Conservation (phyloP, 2,888 invertebrate species). For the Ernsta delagoae region DNA sequence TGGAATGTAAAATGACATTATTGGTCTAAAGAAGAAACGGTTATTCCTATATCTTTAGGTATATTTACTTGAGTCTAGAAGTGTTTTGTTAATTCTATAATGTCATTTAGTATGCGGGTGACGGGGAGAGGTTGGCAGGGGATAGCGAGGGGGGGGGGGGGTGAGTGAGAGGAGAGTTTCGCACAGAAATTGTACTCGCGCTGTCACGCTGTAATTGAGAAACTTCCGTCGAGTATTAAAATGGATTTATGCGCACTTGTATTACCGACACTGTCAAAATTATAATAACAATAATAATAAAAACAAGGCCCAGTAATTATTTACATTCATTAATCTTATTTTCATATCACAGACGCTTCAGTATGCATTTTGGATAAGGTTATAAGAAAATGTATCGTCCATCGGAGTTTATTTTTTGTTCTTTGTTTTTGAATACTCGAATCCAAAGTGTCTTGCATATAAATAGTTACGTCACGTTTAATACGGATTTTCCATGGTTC, state of each 20-base stretch:
- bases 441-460: too few relatives aligned
- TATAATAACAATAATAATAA: slow-evolving; percentile 8
- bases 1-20: too few relatives aligned
- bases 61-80: neutral
- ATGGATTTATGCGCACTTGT: slow-evolving; percentile 30
- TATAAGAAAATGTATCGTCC: too few relatives aligned
- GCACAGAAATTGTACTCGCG: slow-evolving; percentile 13
- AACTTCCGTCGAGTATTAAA: slow-evolving; percentile 32
- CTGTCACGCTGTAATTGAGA: slow-evolving; percentile 30
- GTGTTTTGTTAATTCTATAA: slow-evolving; percentile 1
- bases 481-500: neutral
- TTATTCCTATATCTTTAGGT: too few relatives aligned
- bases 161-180: neutral
- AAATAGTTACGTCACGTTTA: neutral
- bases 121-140: neutral
- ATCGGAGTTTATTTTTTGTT: too few relatives aligned
- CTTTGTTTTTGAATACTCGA: too few relatives aligned
- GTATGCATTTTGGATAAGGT: too few relatives aligned
- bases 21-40: too few relatives aligned
- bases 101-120: slow-evolving; percentile 4
- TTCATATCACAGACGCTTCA: too few relatives aligned
- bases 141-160: neutral
- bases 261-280: slow-evolving; percentile 1
- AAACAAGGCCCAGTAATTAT: too few relatives aligned
- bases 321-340: too few relatives aligned